Evolutionary conservation across 2,113 vertebrate genomes (phyloP).

Genomic region (Bubalus kerabau): DNA sequence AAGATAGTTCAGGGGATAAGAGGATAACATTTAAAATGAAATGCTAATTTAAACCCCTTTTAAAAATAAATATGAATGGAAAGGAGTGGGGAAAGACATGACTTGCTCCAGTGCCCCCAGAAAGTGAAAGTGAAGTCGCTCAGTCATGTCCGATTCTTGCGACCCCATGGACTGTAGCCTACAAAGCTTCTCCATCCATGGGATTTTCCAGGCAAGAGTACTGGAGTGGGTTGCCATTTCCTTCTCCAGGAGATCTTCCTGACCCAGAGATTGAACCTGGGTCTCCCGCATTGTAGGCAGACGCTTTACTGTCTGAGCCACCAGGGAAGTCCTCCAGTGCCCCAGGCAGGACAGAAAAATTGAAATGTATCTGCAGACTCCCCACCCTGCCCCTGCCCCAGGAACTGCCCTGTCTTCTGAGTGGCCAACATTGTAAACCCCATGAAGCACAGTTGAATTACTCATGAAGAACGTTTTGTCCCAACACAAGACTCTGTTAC

Average conservation of each 20-base stretch:
- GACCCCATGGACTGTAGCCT: no score
- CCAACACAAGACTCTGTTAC: neutral
- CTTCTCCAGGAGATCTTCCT: no score
- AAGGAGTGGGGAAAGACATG: neutral
- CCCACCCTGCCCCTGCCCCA: neutral
- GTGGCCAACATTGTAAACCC: neutral
- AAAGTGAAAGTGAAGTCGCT: neutral
- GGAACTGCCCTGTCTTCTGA: neutral
- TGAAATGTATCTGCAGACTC: neutral
- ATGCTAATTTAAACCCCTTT: slow-evolving; percentile 19
- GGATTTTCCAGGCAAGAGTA: no score
- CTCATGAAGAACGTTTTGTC: neutral
- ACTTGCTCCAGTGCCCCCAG: neutral
- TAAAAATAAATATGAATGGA: slow-evolving; percentile 13
- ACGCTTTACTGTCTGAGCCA: no score
- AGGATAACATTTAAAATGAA: neutral
- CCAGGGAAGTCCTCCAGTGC: neutral
- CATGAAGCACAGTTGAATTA: neutral
- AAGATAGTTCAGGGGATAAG: slow-evolving; percentile 7
- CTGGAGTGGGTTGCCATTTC: no score
- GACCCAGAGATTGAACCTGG: no score
- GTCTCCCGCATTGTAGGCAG: no score
- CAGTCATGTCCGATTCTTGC: neutral
- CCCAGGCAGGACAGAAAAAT: neutral
- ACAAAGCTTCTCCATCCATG: no score